phyloP scores from a whole-genome alignment of 2,797 vertebrate genomes.

The Trachops cirrhosus region DNA sequence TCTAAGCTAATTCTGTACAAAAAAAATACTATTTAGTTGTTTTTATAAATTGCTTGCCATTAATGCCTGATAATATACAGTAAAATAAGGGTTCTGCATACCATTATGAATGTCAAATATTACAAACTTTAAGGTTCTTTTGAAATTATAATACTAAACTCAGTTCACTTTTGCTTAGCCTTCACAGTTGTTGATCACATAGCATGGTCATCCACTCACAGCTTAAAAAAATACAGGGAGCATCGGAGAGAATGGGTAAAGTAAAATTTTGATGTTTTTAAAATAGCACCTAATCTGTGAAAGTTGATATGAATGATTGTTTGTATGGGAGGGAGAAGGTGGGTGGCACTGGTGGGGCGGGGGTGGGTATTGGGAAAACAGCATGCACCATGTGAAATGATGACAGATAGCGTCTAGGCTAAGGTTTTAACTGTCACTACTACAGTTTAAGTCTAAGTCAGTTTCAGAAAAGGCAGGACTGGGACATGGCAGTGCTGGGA shows the following conservation, averaged over 20 bases:
- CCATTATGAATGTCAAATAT: slow-evolving; percentile 70
- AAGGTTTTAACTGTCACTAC: slow-evolving; percentile 29
- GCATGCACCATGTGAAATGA: slow-evolving; percentile 58
- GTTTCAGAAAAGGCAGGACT: slow-evolving; percentile 51
- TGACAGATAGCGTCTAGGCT: slow-evolving; percentile 8
- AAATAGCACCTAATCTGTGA: slow-evolving; percentile 72
- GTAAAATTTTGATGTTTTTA: slow-evolving; percentile 79
- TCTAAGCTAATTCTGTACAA: slow-evolving; percentile 51
- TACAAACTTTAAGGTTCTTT: slow-evolving; percentile 71
- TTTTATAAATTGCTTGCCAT: slow-evolving; percentile 69
- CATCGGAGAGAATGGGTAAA: slow-evolving; percentile 79
- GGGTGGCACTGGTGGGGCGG: slow-evolving; percentile 34
- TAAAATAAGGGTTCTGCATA: slow-evolving; percentile 69
- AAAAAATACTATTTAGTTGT: slow-evolving; percentile 62
- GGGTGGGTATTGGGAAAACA: slow-evolving; percentile 58
- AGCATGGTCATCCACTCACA: slow-evolving; percentile 79
- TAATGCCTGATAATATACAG: slow-evolving; percentile 70
- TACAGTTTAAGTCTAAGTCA: neutral
- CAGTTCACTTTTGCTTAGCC: slow-evolving; percentile 78
- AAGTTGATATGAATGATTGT: slow-evolving; percentile 73
- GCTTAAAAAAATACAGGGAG: slow-evolving; percentile 78
- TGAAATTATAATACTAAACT: slow-evolving; percentile 75
- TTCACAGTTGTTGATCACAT: slow-evolving; percentile 80
- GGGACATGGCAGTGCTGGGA: neutral
- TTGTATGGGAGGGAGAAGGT: slow-evolving; percentile 65